phyloP scores from a whole-genome alignment of 2,888 invertebrate genomes.

The Sinohyriopsis cumingii region DNA sequence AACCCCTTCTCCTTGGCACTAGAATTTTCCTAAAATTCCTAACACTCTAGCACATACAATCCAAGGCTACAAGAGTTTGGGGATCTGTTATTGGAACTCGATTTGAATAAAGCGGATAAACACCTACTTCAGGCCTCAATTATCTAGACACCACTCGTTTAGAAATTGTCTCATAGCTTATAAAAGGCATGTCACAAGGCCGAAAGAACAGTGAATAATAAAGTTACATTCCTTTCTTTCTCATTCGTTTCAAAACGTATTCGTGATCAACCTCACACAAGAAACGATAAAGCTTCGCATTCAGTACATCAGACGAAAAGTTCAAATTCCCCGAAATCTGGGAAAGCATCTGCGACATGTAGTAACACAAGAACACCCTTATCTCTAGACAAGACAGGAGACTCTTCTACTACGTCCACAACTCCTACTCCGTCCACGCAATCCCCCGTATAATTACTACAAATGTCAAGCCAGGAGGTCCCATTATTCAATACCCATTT shows the following conservation, averaged over 20 bases:
- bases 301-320: background rate
- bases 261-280: too few relatives aligned
- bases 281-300: background rate
- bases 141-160: slow-evolving; percentile 14
- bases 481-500: background rate
- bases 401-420: too few relatives aligned
- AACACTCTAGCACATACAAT: background rate
- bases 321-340: too few relatives aligned
- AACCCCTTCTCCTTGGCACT: slow-evolving; percentile 10
- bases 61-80: slow-evolving; percentile 7
- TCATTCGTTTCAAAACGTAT: background rate
- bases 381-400: too few relatives aligned
- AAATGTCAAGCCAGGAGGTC: too few relatives aligned
- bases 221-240: slow-evolving; percentile 13
- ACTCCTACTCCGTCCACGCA: too few relatives aligned
- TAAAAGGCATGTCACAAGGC: slow-evolving; percentile 15
- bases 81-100: slow-evolving; percentile 8
- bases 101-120: slow-evolving; percentile 4
- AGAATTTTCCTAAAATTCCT: slow-evolving; percentile 4
- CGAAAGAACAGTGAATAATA: slow-evolving; percentile 4
- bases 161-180: slow-evolving; percentile 16
- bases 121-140: background rate
- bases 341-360: too few relatives aligned
- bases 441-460: too few relatives aligned
- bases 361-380: too few relatives aligned